A percentile compares a stretch with the other conserved stretches of the same genome.
Conservation (phyloP, 2,888 invertebrate species). For the Drosophila imparisetae region DNA sequence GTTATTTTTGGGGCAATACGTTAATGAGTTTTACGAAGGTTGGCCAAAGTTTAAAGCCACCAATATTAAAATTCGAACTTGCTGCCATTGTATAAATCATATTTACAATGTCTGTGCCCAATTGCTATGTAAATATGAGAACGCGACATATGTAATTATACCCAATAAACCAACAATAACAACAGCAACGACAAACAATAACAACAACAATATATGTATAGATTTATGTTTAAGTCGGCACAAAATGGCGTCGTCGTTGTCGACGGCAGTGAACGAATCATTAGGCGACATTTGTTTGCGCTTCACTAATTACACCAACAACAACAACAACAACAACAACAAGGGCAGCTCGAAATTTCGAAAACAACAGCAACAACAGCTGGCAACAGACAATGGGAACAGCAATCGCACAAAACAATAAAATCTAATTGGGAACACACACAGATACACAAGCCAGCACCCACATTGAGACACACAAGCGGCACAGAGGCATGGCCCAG, state of each 20-base stretch:
- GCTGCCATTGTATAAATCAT: constrained; percentile 48
- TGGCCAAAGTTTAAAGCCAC: constrained; percentile 35
- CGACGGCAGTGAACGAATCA: constrained; percentile 68
- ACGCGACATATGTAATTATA: constrained; percentile 78
- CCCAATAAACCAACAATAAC: constrained; percentile 58
- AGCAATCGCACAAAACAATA: constrained; percentile 79
- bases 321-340: constrained; percentile 54
- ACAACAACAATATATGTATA: constrained; percentile 29
- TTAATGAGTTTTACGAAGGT: constrained; percentile 60
- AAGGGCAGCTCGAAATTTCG: constrained; percentile 43
- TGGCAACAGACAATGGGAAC: constrained; percentile 61
- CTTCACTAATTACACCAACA: constrained; percentile 80
- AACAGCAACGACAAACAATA: constrained; percentile 35
- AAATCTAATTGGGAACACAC: constrained; percentile 81
- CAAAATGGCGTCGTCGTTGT: constrained; percentile 64
- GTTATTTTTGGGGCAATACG: constrained; percentile 54
- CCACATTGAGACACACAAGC: constrained; percentile 20
- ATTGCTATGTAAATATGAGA: constrained; percentile 68
- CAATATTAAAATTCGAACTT: constrained; percentile 27
- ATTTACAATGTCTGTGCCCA: constrained; percentile 62
- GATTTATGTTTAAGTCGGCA: constrained; percentile 55
- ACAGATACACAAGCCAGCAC: constrained; percentile 29
- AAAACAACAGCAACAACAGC: constrained; percentile 46
- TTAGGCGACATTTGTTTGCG: constrained; percentile 81
- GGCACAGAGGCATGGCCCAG: constrained; percentile 18